phyloP scores from a whole-genome alignment of 2,797 vertebrate species.

The Somateria mollissima region DNA sequence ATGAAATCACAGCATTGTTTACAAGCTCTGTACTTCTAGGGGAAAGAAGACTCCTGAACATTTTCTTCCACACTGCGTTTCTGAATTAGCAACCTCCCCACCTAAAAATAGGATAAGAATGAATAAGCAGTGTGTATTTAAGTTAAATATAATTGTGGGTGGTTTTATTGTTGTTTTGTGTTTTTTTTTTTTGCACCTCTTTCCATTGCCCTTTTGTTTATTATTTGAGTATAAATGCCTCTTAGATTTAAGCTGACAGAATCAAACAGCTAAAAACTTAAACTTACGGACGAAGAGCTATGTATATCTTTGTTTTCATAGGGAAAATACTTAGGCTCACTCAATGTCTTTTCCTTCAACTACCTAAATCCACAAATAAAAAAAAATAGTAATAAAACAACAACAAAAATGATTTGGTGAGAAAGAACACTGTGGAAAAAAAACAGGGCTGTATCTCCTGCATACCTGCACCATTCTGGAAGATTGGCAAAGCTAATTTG shows the following conservation, averaged over 20 bases:
- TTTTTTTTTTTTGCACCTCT: not conserved
- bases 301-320: not conserved
- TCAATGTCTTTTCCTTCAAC: not conserved
- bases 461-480: not conserved
- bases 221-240: not conserved
- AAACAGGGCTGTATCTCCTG: not conserved
- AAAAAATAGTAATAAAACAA: not conserved
- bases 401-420: not conserved
- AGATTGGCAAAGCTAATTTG: not conserved
- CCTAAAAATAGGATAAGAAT: not conserved
- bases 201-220: not conserved
- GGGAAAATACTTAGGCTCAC: too few relatives aligned
- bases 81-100: not conserved
- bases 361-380: not conserved
- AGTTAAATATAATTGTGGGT: not conserved
- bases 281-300: not conserved
- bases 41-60: not conserved
- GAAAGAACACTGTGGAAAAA: not conserved
- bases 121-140: not conserved
- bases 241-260: not conserved
- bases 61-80: not conserved
- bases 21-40: not conserved
- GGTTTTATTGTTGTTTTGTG: too few relatives aligned
- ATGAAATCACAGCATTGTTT: not conserved
- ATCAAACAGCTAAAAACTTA: not conserved